Percentiles rank a stretch among this genome's conserved stretches.
These are phyloP conservation scores for Hypomesus transpacificus DNA, from an alignment of 2,113 vertebrate genomes.

Conservation along the genomic window DNA sequence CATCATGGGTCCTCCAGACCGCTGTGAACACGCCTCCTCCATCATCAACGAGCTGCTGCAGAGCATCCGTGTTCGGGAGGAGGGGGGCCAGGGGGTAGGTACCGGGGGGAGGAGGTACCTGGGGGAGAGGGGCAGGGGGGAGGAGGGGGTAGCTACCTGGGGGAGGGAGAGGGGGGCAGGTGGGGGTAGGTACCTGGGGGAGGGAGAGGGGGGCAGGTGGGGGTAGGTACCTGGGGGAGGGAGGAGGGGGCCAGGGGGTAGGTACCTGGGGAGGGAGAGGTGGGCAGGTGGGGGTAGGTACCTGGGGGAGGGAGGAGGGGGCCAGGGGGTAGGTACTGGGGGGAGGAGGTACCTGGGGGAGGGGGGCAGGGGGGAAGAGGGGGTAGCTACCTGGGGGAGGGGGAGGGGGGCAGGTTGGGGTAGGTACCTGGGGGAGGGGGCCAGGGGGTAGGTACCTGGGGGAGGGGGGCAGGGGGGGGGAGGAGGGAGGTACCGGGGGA, in stretches of 20 bases:
- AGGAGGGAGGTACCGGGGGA: no score
- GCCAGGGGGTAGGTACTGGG: neutral
- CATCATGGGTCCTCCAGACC: slow-evolving; percentile 89
- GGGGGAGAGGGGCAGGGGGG: slow-evolving; percentile 12
- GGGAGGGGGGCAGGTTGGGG: slow-evolving; percentile 67
- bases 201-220: neutral
- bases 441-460: slow-evolving; percentile 56
- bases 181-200: no score
- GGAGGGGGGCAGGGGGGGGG: slow-evolving; percentile 7
- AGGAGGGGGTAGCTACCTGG: slow-evolving; percentile 45
- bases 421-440: slow-evolving; percentile 59
- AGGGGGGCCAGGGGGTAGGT: slow-evolving; percentile 66
- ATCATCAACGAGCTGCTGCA: slow-evolving; percentile 90
- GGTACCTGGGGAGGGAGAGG: slow-evolving; percentile 19
- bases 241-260: slow-evolving; percentile 52
- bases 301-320: neutral
- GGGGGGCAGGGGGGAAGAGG: no score
- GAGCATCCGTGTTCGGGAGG: slow-evolving; percentile 79
- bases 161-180: neutral
- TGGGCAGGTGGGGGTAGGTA: neutral
- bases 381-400: slow-evolving; percentile 47
- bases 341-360: no score
- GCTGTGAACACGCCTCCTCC: slow-evolving; percentile 87
- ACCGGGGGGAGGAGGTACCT: neutral
- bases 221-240: neutral